Evolutionary conservation across 1,140 invertebrate species (phyloP).

Genomic region (Lutraria rhynchaena): DNA sequence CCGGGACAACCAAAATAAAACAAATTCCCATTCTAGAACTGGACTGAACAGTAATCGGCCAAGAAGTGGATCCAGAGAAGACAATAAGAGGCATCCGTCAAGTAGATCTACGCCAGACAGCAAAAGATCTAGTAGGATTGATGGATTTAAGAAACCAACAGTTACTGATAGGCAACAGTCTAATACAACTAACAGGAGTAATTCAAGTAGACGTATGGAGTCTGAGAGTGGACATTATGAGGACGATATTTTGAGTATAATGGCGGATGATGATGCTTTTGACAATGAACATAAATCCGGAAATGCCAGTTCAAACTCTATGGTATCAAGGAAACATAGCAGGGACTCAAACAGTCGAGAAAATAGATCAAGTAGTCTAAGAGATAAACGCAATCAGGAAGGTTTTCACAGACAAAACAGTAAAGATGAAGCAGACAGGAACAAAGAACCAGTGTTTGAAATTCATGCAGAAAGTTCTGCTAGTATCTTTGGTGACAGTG

Average conservation of each 20-base stretch:
- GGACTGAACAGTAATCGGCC: too few relatives aligned
- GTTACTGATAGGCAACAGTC: not conserved
- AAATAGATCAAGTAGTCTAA: too few relatives aligned
- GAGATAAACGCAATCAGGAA: too few relatives aligned
- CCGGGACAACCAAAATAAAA: too few relatives aligned
- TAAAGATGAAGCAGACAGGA: not conserved
- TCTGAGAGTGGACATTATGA: slow-evolving; percentile 24
- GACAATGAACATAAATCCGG: slow-evolving; percentile 7
- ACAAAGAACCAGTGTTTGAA: not conserved
- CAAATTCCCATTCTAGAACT: too few relatives aligned
- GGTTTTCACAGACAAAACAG: not conserved
- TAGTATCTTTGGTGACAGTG: not conserved
- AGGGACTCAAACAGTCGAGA: not conserved
- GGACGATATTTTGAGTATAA: slow-evolving; percentile 44
- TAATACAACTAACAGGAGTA: not conserved
- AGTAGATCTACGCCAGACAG: too few relatives aligned
- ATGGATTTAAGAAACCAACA: slow-evolving; percentile 17
- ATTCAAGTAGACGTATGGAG: slow-evolving; percentile 1
- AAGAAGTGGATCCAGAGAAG: too few relatives aligned
- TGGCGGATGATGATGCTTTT: slow-evolving; percentile 49
- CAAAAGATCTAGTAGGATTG: too few relatives aligned
- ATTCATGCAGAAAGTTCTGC: not conserved
- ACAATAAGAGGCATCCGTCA: too few relatives aligned
- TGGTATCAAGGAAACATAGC: not conserved
- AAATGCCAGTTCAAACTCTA: not conserved